Percentiles rank a stretch among this genome's conserved stretches.
Conservation (phyloP, 1,140 invertebrate genomes). For the Popillia japonica region DNA sequence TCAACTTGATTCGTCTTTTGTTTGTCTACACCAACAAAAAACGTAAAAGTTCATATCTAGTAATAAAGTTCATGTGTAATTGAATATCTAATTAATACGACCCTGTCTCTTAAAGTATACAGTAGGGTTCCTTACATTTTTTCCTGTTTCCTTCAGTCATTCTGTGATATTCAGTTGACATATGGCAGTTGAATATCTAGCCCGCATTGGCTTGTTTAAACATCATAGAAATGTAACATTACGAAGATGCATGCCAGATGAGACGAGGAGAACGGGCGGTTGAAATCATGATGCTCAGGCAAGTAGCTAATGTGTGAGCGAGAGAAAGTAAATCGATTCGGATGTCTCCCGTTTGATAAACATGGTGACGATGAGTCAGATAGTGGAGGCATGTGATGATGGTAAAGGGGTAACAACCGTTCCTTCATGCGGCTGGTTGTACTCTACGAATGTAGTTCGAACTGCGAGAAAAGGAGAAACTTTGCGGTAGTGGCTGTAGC, state of each 20-base stretch:
- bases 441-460: background rate
- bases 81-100: background rate
- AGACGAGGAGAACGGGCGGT: background rate
- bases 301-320: background rate
- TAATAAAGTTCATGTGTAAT: background rate
- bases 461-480: background rate
- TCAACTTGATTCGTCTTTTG: too few relatives aligned
- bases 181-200: slow-evolving; percentile 28
- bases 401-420: slow-evolving; percentile 18
- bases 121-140: background rate
- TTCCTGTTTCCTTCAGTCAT: slow-evolving; percentile 24
- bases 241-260: background rate
- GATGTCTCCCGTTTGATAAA: slow-evolving; percentile 2
- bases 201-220: slow-evolving; percentile 28
- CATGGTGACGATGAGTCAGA: slow-evolving; percentile 34
- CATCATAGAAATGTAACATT: background rate
- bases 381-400: slow-evolving; percentile 12
- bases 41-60: too few relatives aligned
- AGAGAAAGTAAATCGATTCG: slow-evolving; percentile 11
- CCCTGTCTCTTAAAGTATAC: background rate
- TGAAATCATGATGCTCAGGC: background rate
- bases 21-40: background rate
- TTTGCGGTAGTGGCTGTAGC: background rate
- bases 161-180: slow-evolving; percentile 12
- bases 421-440: background rate